phyloP scores from a whole-genome alignment of 2,113 vertebrate genomes.

The Seriola dumerili region DNA sequence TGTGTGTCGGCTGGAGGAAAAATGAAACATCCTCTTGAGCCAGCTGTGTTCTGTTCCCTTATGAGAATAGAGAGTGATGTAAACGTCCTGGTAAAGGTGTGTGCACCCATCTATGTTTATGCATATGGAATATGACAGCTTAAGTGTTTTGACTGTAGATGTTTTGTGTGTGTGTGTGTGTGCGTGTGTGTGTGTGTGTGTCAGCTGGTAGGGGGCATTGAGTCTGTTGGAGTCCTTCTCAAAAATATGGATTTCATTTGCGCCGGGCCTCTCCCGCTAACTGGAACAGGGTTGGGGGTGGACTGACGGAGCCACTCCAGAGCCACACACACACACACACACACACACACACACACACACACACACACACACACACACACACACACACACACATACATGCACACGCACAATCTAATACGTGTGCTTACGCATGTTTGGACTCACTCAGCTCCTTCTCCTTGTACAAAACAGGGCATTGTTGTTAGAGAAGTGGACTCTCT shows the following conservation, averaged over 20 bases:
- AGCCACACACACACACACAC: slow-evolving; percentile 8
- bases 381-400: slow-evolving; percentile 15
- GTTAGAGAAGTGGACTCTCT: slow-evolving; percentile 20
- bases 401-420: slow-evolving; percentile 11
- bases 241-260: slow-evolving; percentile 80
- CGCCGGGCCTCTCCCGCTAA: slow-evolving; percentile 60
- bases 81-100: slow-evolving; percentile 32
- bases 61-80: slow-evolving; percentile 40
- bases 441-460: slow-evolving; percentile 11
- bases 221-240: slow-evolving; percentile 43
- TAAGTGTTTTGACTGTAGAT: slow-evolving; percentile 54
- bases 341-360: slow-evolving; percentile 13
- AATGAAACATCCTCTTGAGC: slow-evolving; percentile 58
- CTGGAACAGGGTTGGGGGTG: slow-evolving; percentile 60
- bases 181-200: slow-evolving; percentile 22
- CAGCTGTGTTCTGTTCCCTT: slow-evolving; percentile 43
- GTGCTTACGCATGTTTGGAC: background rate
- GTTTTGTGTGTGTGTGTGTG: slow-evolving; percentile 12
- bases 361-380: slow-evolving; percentile 11
- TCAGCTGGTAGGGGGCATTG: slow-evolving; percentile 44
- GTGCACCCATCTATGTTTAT: slow-evolving; percentile 29
- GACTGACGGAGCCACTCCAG: slow-evolving; percentile 20
- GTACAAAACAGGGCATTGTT: slow-evolving; percentile 1
- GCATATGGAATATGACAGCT: slow-evolving; percentile 47
- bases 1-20: slow-evolving; percentile 39